Base-by-base conservation (phyloP, 2,888 invertebrate genomes). In the Brachycybe producta region DNA sequence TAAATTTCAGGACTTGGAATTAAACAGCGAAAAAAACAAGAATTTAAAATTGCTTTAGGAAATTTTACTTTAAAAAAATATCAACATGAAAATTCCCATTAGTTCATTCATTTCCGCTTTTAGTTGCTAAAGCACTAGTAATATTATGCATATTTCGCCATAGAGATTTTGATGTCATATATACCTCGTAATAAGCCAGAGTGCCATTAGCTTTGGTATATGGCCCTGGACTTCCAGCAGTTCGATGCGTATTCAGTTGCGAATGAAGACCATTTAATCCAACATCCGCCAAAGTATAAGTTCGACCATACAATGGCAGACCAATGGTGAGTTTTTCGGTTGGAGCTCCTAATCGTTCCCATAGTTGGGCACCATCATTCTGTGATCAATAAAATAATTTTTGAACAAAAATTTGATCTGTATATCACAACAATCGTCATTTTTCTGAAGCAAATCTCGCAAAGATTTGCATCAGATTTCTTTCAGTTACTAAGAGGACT, bases 231-330 rank as follows among this genome's bases (percentile, higher is more conserved):
- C 42, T 28, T 21, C 57, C 58, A 17, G 52, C 56, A 3, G 52
- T 51, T 11, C 32, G 19, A 23, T 48, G 39, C 42, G 51, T 30
- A n/a, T 53, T 51, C n/a, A 54, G 53, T 19, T 47, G 50, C 11
- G 57, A 55, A n/a, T 51, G 40, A 7, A 59, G 42, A 4, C 52
- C 55, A 28, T 51, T 51, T 8, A 45, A 43, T 13, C 21, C 27
- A 15, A 51, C 39, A 35, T 53, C 45, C n/a, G 49, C 51, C 49
- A 62, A 52, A 8, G 53, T 55, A 54, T 57, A 62, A 11, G 60
- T 57, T 19, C 59, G 57, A 2, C 62, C 62, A 53, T 62, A 62
- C 3, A 60, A 56, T 5, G 62, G 61, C 19, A 62, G 42, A 11
- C 62, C 62, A 34, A 62, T 51, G 27, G 60, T 40, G 13, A 61